These are phyloP conservation scores for Acromyrmex heyeri DNA, from an alignment of 1,140 invertebrate species.

Conservation along the genomic window DNA sequence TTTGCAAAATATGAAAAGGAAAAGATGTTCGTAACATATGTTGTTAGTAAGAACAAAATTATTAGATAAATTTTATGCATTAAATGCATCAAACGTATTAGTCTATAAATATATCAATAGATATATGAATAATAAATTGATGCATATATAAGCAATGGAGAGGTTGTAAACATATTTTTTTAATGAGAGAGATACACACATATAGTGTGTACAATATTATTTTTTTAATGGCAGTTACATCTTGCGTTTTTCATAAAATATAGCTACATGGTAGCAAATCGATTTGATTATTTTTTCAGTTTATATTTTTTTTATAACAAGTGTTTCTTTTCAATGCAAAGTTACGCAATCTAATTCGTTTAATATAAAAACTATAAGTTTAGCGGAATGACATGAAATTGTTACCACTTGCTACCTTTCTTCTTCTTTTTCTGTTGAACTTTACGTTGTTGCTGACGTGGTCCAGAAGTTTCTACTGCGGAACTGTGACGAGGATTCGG, in stretches of 20 bases:
- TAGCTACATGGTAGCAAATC: conserved; percentile 50
- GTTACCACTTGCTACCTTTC: conserved; percentile 87
- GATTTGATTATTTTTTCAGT: conserved; percentile 14
- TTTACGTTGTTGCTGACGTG: conserved; percentile 88
- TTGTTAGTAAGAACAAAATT: too few relatives aligned
- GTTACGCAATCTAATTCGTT: conserved; percentile 15
- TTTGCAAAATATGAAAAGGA: conserved; percentile 1
- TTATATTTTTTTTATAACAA: conserved; percentile 27
- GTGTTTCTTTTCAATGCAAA: not conserved
- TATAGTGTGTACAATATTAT: not conserved
- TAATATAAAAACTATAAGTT: conserved; percentile 30
- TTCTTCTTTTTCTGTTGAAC: conserved; percentile 89
- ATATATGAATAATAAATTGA: not conserved
- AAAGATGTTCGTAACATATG: not conserved
- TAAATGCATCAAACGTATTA: conserved; percentile 3
- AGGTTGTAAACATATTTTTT: conserved; percentile 2
- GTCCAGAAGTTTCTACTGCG: conserved; percentile 86
- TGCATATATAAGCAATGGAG: not conserved
- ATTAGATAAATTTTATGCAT: too few relatives aligned
- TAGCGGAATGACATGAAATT: not conserved
- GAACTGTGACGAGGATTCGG: conserved; percentile 87
- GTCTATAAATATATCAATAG: not conserved
- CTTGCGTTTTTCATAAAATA: conserved; percentile 33
- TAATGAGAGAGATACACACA: not conserved
- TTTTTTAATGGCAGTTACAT: conserved; percentile 47